A percentile compares a stretch with the other conserved stretches of the same genome.
Evolutionary conservation across 2,888 invertebrate species (phyloP).

Genomic region (Ommatoiulus sabulosus): DNA sequence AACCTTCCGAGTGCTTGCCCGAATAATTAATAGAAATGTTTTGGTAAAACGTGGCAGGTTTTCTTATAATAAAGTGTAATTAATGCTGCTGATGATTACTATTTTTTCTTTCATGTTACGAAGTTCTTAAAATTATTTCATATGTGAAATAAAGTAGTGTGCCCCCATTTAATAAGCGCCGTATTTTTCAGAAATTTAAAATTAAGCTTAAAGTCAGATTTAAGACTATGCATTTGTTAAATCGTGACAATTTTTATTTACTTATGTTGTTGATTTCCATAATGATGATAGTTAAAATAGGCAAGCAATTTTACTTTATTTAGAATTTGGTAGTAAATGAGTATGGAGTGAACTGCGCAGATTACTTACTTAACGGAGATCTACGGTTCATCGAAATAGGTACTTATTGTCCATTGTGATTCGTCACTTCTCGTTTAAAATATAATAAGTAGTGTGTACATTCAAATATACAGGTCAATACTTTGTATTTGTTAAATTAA

Average conservation of each 20-base stretch:
- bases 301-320: no score
- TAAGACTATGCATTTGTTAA: not conserved
- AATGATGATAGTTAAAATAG: no score
- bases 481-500: no score
- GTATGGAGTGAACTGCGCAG: no score
- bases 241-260: not conserved
- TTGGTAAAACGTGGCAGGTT: not conserved
- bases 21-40: not conserved
- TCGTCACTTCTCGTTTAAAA: no score
- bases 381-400: no score
- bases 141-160: no score
- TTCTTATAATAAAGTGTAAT: conserved; percentile 10
- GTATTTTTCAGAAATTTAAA: not conserved
- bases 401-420: no score
- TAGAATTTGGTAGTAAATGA: no score
- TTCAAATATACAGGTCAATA: no score
- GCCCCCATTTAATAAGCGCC: not conserved
- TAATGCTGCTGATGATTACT: not conserved
- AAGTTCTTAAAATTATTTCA: not conserved
- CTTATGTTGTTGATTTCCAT: not conserved
- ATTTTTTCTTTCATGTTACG: not conserved
- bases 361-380: no score
- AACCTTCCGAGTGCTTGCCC: not conserved
- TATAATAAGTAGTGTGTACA: no score
- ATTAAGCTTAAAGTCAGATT: not conserved